These are phyloP conservation scores for Tachina lurida DNA, from an alignment of 2,888 invertebrate species.

Conservation along the genomic window DNA sequence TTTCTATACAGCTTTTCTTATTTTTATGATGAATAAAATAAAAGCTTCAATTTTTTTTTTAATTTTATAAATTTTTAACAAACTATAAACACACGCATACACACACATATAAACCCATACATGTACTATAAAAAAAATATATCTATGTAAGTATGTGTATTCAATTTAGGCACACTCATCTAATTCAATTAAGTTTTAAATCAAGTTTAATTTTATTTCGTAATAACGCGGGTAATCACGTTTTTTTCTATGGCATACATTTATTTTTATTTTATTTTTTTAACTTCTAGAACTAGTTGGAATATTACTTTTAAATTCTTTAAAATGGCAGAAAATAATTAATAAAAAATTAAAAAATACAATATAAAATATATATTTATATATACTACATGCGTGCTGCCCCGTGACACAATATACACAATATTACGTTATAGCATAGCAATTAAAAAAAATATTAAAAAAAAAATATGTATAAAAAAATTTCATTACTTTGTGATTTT, in stretches of 20 bases:
- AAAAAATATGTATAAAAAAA: conserved; percentile 10
- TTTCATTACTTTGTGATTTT: conserved; percentile 41
- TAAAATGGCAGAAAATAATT: not conserved
- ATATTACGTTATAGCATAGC: conserved; percentile 29
- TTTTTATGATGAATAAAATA: not conserved
- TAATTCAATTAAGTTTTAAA: conserved; percentile 5
- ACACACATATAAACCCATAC: not conserved
- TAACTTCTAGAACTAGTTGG: not conserved
- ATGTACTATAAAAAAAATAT: not conserved
- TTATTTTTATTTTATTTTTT: conserved; percentile 1
- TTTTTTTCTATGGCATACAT: not conserved
- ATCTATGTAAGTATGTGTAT: not conserved
- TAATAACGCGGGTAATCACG: conserved; percentile 67
- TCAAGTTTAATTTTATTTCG: conserved; percentile 53
- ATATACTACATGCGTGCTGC: conserved; percentile 23
- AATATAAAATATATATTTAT: no score
- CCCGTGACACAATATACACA: conserved; percentile 41
- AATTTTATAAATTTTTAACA: not conserved
- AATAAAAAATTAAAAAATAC: not conserved
- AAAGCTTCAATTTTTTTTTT: not conserved
- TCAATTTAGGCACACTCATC: conserved; percentile 16
- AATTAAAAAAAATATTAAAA: not conserved
- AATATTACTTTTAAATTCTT: conserved; percentile 20
- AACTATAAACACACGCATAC: conserved; percentile 3
- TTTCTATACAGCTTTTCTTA: not conserved